These are phyloP conservation scores for Nasua narica DNA, from an alignment of 2,797 vertebrate species.

Conservation along the genomic window DNA sequence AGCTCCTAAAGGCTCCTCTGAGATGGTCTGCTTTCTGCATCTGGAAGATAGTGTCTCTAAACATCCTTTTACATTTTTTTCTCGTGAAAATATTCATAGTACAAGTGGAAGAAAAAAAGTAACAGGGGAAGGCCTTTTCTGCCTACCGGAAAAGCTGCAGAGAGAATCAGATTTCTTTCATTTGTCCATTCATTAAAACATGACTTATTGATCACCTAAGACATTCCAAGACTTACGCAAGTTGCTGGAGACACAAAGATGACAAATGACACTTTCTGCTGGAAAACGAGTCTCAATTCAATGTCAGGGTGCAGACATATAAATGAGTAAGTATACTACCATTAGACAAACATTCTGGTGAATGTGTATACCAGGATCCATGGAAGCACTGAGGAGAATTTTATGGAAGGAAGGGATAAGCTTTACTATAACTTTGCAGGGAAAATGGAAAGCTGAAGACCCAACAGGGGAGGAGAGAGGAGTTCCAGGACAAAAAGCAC, in stretches of 20 bases:
- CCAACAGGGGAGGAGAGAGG: neutral
- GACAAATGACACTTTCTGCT: neutral
- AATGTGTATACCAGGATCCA: neutral
- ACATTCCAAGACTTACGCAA: neutral
- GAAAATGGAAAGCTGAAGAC: neutral
- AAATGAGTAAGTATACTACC: neutral
- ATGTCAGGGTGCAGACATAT: neutral
- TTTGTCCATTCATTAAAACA: neutral
- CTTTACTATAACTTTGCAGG: neutral
- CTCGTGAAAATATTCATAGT: neutral
- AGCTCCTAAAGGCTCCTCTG: neutral
- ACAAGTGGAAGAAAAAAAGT: neutral
- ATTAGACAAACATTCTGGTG: neutral
- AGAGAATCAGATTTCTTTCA: neutral
- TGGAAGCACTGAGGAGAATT: neutral
- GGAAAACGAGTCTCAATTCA: neutral
- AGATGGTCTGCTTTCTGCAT: neutral
- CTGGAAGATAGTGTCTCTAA: neutral
- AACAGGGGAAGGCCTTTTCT: neutral
- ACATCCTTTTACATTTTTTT: neutral
- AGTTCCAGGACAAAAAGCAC: neutral
- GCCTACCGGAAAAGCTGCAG: neutral
- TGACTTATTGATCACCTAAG: neutral
- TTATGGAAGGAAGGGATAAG: neutral
- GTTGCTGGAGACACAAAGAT: neutral